These are phyloP conservation scores for Pardosa pseudoannulata DNA, from an alignment of 2,888 invertebrate species.

Conservation along the genomic window DNA sequence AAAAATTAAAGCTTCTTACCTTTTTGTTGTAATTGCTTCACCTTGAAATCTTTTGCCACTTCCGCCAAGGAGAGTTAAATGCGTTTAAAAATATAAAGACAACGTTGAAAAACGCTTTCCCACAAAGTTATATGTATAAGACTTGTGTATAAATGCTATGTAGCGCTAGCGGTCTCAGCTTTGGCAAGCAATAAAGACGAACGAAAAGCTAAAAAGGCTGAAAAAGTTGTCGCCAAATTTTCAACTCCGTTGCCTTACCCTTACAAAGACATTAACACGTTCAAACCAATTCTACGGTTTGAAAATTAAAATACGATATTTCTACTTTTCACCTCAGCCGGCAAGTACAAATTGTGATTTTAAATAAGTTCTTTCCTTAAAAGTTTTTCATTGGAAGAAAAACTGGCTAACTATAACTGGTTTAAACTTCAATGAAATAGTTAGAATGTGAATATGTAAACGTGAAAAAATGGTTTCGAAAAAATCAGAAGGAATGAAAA, in stretches of 20 bases:
- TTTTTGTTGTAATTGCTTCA: slow-evolving; percentile 71
- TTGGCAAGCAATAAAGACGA: slow-evolving; percentile 37
- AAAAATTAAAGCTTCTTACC: no score
- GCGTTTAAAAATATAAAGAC: slow-evolving; percentile 62
- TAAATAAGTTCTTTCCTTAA: slow-evolving; percentile 41
- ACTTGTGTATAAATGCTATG: slow-evolving; percentile 60
- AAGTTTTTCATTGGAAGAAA: slow-evolving; percentile 40
- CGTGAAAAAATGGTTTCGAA: slow-evolving; percentile 62
- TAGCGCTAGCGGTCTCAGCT: slow-evolving; percentile 66
- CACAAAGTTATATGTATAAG: slow-evolving; percentile 66
- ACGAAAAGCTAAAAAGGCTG: slow-evolving; percentile 58
- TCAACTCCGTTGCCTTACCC: slow-evolving; percentile 40
- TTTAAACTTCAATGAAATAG: slow-evolving; percentile 51
- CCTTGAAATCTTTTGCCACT: slow-evolving; percentile 51
- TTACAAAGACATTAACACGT: slow-evolving; percentile 32
- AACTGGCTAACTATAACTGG: slow-evolving; percentile 45
- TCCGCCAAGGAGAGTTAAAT: slow-evolving; percentile 46
- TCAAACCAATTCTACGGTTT: slow-evolving; percentile 53
- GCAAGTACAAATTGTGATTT: slow-evolving; percentile 19
- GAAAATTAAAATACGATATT: slow-evolving; percentile 36
- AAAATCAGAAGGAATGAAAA: slow-evolving; percentile 73
- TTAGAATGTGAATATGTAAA: slow-evolving; percentile 48
- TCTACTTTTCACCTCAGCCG: slow-evolving; percentile 32
- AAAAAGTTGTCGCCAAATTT: slow-evolving; percentile 52
- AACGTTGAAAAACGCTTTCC: slow-evolving; percentile 66